Base-by-base conservation (phyloP, 2,797 vertebrate genomes). In the Eidolon dupreanum region DNA sequence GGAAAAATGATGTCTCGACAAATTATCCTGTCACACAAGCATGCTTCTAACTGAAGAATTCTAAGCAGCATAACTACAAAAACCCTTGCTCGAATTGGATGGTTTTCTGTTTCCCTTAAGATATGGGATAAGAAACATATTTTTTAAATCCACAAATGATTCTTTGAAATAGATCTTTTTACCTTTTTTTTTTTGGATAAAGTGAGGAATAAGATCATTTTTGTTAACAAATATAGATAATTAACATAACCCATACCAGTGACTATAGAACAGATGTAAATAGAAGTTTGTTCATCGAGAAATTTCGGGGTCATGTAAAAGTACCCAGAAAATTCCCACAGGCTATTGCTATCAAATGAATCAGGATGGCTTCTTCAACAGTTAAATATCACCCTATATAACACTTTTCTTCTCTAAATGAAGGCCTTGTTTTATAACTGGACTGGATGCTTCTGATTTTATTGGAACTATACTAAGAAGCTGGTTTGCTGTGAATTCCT, bases 401-500 rank as follows among this genome's bases (percentile, higher is more conserved):
- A 96, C 87, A 73, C 82, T 96, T 96, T 95, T 75, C 61, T 8
- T 83, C 94, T 85, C 49, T 98, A 98, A 99, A 98, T 97, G 98
- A 96, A 97, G 55, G 79, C 98, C 98, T 98, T 98, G 98, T 99
- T 98, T 93, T 90, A 15, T 9, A 93, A 95, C 94, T 96, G 95
- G 97, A 95, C 97, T 97, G 96, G 97, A 96, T 96, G 93, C 97
- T 98, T 97, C 96, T 94, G 97, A 96, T 97, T 98, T 98, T 98
- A 97, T 98, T 97, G 97, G 97, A 98, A 94, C 93, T 97, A 90
- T 43, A 95, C 96, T 97, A 79, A 97, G 98, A 96, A 97, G 75
- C 92, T 61, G 66, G 95, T 73, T 94, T 96, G 96, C 98, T 96
- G 83, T 98, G 98, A 98, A 98, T 98, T 98, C 97, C 96, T 98